A percentile compares a stretch with the other conserved stretches of the same genome.
Evolutionary conservation across 2,113 vertebrate species (phyloP).

Genomic region (Mystacornis crossleyi): DNA sequence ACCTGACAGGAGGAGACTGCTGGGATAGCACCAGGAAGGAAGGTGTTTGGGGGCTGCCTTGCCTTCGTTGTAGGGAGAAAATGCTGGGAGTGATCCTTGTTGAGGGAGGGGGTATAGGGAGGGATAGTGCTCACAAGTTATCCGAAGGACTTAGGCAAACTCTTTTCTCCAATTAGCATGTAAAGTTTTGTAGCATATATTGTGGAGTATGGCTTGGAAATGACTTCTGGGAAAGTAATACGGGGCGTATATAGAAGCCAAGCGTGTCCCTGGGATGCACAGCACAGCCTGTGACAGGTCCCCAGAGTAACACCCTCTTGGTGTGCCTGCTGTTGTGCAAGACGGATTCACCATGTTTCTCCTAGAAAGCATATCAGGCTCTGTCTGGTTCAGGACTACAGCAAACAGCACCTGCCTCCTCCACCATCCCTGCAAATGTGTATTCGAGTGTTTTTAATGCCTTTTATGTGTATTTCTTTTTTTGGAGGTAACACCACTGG

Average conservation of each 20-base stretch:
- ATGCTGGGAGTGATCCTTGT: not conserved
- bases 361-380: not conserved
- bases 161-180: not conserved
- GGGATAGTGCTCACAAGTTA: not conserved
- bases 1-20: not conserved
- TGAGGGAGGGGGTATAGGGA: not conserved
- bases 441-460: not conserved
- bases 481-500: not conserved
- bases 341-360: not conserved
- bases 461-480: not conserved
- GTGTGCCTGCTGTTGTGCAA: not conserved
- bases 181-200: not conserved
- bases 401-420: not conserved
- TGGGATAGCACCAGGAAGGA: not conserved
- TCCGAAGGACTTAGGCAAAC: not conserved
- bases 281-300: not conserved
- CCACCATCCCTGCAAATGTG: not conserved
- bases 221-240: not conserved
- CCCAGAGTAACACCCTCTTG: not conserved
- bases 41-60: rapidly evolving
- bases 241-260: not conserved
- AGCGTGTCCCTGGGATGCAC: not conserved
- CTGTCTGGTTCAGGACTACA: not conserved
- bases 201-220: not conserved
- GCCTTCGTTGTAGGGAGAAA: not conserved